phyloP scores from a whole-genome alignment of 2,113 vertebrate genomes.

The Tympanuchus pallidicinctus region DNA sequence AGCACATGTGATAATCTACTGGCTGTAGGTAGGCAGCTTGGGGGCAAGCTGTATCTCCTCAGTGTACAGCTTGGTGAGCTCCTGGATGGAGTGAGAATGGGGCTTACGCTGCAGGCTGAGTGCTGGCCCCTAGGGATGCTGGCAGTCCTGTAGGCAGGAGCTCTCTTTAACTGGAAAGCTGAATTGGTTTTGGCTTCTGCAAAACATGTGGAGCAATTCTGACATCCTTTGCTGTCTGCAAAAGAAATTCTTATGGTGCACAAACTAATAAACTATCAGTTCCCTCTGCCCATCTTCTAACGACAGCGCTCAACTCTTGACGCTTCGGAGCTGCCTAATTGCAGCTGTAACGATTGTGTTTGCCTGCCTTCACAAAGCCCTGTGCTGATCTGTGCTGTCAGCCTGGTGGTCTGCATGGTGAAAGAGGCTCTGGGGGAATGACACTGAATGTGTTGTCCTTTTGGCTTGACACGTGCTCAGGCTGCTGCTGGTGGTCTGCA shows the following conservation, averaged over 20 bases:
- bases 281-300: background rate
- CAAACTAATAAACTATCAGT: background rate
- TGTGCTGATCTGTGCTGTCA: background rate
- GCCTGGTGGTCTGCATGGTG: rapidly evolving
- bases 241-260: background rate
- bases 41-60: background rate
- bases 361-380: background rate
- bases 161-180: background rate
- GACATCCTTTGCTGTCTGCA: background rate
- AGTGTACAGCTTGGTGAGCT: background rate
- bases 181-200: rapidly evolving
- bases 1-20: background rate
- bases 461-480: background rate
- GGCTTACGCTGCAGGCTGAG: background rate
- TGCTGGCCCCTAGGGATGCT: background rate
- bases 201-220: background rate
- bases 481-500: background rate
- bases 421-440: background rate
- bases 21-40: background rate
- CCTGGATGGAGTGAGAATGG: background rate
- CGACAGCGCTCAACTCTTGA: background rate
- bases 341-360: background rate
- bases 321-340: background rate
- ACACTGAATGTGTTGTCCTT: background rate
- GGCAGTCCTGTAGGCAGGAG: background rate